A percentile compares a stretch with the other conserved stretches of the same genome.
These are phyloP conservation scores for Deilephila porcellus DNA, from an alignment of 2,888 invertebrate species.

Conservation along the genomic window DNA sequence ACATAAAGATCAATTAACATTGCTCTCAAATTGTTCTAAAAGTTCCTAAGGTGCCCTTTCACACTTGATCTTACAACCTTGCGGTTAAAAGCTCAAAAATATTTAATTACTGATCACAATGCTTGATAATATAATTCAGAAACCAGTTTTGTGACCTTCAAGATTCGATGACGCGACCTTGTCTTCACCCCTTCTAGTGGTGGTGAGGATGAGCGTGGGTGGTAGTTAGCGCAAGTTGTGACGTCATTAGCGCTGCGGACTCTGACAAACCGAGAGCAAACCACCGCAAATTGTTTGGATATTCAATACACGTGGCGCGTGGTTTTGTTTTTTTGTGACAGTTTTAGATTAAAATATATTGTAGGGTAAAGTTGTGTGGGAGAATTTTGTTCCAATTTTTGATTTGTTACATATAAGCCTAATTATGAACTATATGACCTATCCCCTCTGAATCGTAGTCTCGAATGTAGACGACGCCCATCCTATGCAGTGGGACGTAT, in stretches of 20 bases:
- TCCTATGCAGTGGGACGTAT: too few relatives aligned
- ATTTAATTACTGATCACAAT: background rate
- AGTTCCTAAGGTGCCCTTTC: background rate
- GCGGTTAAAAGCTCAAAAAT: background rate
- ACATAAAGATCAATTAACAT: too few relatives aligned
- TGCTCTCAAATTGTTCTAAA: background rate
- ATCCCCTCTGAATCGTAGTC: too few relatives aligned
- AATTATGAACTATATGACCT: too few relatives aligned
- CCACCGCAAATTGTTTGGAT: conserved; percentile 3
- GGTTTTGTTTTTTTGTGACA: background rate
- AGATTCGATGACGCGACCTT: background rate
- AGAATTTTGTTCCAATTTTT: too few relatives aligned
- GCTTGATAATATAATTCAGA: background rate
- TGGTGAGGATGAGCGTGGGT: background rate
- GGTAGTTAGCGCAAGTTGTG: conserved; percentile 39
- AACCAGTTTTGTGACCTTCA: conserved; percentile 2
- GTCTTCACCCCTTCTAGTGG: conserved; percentile 7
- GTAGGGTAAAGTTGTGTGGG: too few relatives aligned
- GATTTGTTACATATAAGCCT: too few relatives aligned
- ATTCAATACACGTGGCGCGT: background rate
- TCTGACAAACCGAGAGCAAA: conserved; percentile 1
- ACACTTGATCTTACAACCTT: background rate
- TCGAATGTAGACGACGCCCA: too few relatives aligned
- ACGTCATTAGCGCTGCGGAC: conserved; percentile 35
- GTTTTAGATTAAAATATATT: background rate